Base-by-base conservation (phyloP, 2,797 vertebrate species). In the Anas acuta region DNA sequence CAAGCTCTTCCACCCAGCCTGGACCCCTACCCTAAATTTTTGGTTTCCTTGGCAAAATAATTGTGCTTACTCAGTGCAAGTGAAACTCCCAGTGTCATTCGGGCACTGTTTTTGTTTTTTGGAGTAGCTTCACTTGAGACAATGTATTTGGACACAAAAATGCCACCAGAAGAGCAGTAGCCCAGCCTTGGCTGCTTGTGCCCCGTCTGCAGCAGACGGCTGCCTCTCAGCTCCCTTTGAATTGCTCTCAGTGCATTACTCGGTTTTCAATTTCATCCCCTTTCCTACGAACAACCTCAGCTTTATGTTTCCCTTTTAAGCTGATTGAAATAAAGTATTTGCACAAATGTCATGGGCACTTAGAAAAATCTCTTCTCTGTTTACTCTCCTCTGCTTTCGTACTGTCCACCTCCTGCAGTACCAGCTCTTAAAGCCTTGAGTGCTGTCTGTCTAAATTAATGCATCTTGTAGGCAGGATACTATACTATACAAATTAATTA, bases 281-380 rank as follows among this genome's bases (percentile, higher is more conserved):
- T 88, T 92, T 86, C 89, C 92, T 75, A 83, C 72, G 65, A 96
- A 74, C 77, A 92, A 93, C 89, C 89, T 84, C 86, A 94, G 96
- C 92, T 95, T 96, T 95, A 89, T 96, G 95, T 95, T 95, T 97
- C 95, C 96, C 93, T 97, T 96, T 97, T 96, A 96, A 95, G 93
- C 84, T 93, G 96, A 97, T 96, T 96, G 95, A 96, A 96, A 96
- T 95, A 96, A 96, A 97, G 95, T 93, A 96, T 97, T 96, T 95
- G 96, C 96, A 95, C 93, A 96, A 97, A 97, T 96, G 94, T 96
- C 96, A 96, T 60, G 83, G 85, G 96, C 94, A 96, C 95, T 97
- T 95, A 97, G 96, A 96, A 94, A 95, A 94, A 95, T 93, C 94
- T 95, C 92, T 95, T 73, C 70, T 93, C 85, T 96, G 91, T 97